Conservation (phyloP, 2,797 vertebrate species). For the Chaenodraco wilsoni region DNA sequence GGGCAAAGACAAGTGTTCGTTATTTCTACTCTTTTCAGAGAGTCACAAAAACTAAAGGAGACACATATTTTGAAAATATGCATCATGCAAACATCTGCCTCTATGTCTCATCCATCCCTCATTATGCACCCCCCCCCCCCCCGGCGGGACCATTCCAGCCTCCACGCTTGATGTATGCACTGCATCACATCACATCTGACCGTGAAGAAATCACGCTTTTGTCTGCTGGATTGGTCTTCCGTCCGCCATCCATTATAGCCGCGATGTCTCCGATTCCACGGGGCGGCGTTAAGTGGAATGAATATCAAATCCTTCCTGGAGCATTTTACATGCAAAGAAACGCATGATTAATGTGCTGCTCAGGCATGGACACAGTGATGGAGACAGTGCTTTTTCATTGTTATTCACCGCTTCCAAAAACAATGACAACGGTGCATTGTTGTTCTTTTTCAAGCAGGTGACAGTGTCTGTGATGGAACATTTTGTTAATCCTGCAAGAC, state of each 20-base stretch:
- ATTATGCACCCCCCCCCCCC: constrained; percentile 19
- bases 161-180: constrained; percentile 60
- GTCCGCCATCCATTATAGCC: constrained; percentile 64
- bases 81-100: constrained; percentile 38
- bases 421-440: constrained; percentile 57
- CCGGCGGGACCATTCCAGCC: constrained; percentile 53
- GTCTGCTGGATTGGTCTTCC: constrained; percentile 47
- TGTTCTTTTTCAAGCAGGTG: constrained; percentile 61
- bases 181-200: constrained; percentile 37
- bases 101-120: constrained; percentile 40
- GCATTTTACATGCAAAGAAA: constrained; percentile 65
- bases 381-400: constrained; percentile 52
- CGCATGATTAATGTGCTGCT: constrained; percentile 74
- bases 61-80: constrained; percentile 37
- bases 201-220: constrained; percentile 63
- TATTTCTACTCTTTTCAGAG: constrained; percentile 33
- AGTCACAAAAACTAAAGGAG: constrained; percentile 18
- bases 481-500: constrained; percentile 65
- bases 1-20: neutral
- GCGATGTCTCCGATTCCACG: constrained; percentile 51
- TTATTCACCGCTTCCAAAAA: constrained; percentile 65
- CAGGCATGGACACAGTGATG: constrained; percentile 48
- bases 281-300: constrained; percentile 65
- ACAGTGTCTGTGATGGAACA: constrained; percentile 57
- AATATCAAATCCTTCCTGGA: constrained; percentile 72